Base-by-base conservation (phyloP, 2,888 invertebrate species). In the Lepidochrysops patricia region DNA sequence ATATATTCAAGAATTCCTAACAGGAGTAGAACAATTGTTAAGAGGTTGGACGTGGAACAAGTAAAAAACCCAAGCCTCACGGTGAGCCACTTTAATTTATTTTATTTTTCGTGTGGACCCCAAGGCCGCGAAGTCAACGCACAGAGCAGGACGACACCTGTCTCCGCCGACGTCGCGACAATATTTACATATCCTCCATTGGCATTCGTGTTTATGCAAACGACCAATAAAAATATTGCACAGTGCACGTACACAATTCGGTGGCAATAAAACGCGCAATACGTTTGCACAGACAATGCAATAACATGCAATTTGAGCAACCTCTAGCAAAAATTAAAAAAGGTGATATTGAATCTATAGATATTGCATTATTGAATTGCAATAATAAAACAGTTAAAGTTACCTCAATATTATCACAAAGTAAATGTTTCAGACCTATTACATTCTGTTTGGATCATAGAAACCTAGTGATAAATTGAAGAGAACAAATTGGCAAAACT, bases 41-140 rank as follows among this genome's bases (percentile, higher is more conserved):
- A n/a, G n/a, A n/a, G n/a, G n/a, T n/a, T n/a, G n/a, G n/a, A n/a
- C n/a, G n/a, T n/a, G n/a, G n/a, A n/a, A n/a, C n/a, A n/a, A n/a
- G n/a, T n/a, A n/a, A n/a, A n/a, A n/a, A 43, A 23, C 43, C 19
- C 9, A 23, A 43, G 43, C 1, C 43, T 84, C 84, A 84, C 84
- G 82, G 69, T 72, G 70, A 73, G 77, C 80, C 79, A 82, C 19
- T 12, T 43, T 79, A 74, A 70, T 76, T 71, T 70, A 74, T 77
- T 72, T 70, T 74, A 75, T 76, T 77, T 76, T 76, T 74, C 76
- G 75, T 71, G 75, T 68, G 73, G 77, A 73, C 73, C 73, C 71
- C 84, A 88, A 88, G 88, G 88, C 74, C 84, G 77, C 62, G 65
- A 73, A 78, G 86, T 85, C 87, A 86, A 87, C 70, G 85, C 73